Conservation (phyloP, 2,113 vertebrate genomes). For the Rhodinocichla rosea region DNA sequence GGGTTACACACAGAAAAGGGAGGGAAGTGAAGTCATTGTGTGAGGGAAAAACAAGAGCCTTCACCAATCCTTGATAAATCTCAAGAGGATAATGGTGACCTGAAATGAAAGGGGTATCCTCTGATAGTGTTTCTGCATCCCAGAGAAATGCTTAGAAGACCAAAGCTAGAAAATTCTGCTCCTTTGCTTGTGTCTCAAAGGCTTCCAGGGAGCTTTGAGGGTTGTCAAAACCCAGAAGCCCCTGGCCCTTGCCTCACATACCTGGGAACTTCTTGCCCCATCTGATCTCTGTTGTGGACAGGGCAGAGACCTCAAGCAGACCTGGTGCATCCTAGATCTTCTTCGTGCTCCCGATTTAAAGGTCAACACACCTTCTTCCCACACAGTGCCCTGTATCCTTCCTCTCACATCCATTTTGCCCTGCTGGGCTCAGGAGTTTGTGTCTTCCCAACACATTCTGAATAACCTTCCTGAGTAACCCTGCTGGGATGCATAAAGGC, state of each 20-base stretch:
- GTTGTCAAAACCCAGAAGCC: background rate
- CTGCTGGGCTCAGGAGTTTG: background rate
- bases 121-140: background rate
- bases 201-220: background rate
- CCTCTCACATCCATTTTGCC: background rate
- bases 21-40: background rate
- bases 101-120: background rate
- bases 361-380: background rate
- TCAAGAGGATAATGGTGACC: background rate
- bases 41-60: background rate
- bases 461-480: background rate
- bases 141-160: background rate
- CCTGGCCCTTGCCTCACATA: background rate
- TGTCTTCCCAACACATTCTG: background rate
- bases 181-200: background rate
- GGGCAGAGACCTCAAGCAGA: background rate
- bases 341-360: background rate
- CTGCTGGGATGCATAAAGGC: conserved; percentile 1
- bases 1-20: background rate
- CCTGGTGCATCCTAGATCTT: background rate
- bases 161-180: background rate
- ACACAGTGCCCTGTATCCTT: background rate
- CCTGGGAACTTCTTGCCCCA: background rate
- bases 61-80: background rate
- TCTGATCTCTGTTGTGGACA: background rate